These are phyloP conservation scores for Spisula solida DNA, from an alignment of 2,888 invertebrate genomes.

Conservation along the genomic window DNA sequence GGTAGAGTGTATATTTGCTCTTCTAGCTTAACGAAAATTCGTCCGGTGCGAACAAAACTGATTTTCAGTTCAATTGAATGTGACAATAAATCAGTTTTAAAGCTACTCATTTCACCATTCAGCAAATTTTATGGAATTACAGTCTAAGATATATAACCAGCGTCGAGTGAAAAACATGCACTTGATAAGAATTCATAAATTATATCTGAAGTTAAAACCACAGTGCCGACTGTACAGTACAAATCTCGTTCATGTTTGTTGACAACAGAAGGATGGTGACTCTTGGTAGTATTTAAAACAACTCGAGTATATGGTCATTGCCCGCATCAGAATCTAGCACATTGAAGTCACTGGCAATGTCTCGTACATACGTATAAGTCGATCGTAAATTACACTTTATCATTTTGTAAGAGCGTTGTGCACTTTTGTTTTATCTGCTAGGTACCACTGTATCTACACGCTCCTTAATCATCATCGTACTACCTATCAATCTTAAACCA, in stretches of 20 bases:
- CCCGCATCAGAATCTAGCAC: background rate
- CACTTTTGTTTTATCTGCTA: background rate
- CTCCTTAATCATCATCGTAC: background rate
- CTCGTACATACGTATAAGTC: background rate
- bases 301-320: background rate
- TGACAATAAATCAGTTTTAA: too few relatives aligned
- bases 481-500: background rate
- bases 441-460: background rate
- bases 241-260: too few relatives aligned
- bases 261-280: too few relatives aligned
- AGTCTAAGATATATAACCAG: background rate
- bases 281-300: too few relatives aligned
- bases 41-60: too few relatives aligned
- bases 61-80: too few relatives aligned
- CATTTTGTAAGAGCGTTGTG: background rate
- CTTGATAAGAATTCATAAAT: too few relatives aligned
- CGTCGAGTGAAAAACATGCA: background rate
- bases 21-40: too few relatives aligned
- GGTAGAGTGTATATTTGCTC: too few relatives aligned
- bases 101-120: background rate
- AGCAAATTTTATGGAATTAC: background rate
- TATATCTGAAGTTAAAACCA: background rate
- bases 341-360: background rate
- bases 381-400: conserved; percentile 2
- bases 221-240: background rate